Evolutionary conservation across 2,113 vertebrate genomes (phyloP).

Genomic region (Ctenodactylus gundi): DNA sequence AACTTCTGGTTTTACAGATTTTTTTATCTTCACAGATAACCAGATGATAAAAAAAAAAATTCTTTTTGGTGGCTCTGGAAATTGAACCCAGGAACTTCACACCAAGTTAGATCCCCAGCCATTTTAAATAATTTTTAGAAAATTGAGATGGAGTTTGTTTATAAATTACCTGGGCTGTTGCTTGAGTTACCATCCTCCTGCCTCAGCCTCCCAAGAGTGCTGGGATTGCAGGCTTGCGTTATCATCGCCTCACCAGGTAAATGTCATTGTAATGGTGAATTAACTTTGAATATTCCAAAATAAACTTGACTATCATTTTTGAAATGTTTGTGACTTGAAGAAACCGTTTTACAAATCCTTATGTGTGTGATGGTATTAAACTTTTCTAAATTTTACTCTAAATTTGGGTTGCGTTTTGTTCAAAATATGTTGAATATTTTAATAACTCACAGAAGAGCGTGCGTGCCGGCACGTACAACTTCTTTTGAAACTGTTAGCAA

Average conservation of each 20-base stretch:
- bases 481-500: background rate
- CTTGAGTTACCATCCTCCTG: background rate
- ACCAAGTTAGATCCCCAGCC: background rate
- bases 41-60: background rate
- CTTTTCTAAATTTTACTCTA: background rate
- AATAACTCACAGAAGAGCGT: background rate
- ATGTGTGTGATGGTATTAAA: background rate
- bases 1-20: background rate
- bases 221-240: background rate
- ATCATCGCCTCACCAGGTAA: background rate
- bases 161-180: background rate
- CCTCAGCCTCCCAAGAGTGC: background rate
- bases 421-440: slow-evolving; percentile 14
- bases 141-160: background rate
- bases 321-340: background rate
- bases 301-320: background rate
- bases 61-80: background rate
- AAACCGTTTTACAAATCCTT: background rate
- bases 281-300: background rate
- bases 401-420: background rate
- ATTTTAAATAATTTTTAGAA: background rate
- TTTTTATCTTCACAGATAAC: background rate
- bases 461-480: background rate
- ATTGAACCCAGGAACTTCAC: background rate
- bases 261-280: background rate